These are phyloP conservation scores for Chionomys nivalis DNA, from an alignment of 2,113 vertebrate species.

Conservation along the genomic window DNA sequence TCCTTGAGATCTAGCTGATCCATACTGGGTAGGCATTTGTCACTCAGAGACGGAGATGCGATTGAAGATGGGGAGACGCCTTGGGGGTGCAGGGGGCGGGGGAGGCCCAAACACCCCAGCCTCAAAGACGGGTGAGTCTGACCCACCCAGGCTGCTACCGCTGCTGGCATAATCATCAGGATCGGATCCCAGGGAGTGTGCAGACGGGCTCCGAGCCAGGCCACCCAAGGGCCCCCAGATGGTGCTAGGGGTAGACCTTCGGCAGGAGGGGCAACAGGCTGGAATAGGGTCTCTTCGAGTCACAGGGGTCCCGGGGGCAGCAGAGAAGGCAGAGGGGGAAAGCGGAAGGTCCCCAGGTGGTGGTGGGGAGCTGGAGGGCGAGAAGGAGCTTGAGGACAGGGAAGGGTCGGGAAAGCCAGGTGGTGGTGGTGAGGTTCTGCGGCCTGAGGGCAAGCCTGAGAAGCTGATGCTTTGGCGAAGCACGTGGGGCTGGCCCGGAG, in stretches of 20 bases:
- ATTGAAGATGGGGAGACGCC: conserved; percentile 92
- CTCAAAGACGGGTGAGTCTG: conserved; percentile 92
- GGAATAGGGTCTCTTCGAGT: conserved; percentile 83
- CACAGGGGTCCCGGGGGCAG: conserved; percentile 83
- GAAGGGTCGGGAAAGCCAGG: conserved; percentile 82
- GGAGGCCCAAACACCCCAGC: conserved; percentile 68
- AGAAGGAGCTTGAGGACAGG: conserved; percentile 87
- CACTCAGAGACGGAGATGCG: conserved; percentile 92
- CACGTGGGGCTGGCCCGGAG: conserved; percentile 80
- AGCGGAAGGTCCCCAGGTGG: conserved; percentile 85
- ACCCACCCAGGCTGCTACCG: conserved; percentile 89
- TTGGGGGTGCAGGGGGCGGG: conserved; percentile 74
- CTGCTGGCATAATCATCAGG: conserved; percentile 93
- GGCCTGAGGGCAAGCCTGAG: conserved; percentile 86
- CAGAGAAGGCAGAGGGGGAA: conserved; percentile 85
- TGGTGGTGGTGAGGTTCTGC: conserved; percentile 85
- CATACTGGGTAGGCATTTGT: background rate
- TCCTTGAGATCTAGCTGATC: background rate
- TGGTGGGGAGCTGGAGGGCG: conserved; percentile 89
- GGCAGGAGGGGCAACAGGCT: conserved; percentile 86
- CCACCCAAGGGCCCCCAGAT: conserved; percentile 70
- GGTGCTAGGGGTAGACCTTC: conserved; percentile 82
- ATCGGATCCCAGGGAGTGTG: conserved; percentile 92
- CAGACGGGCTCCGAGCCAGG: conserved; percentile 90
- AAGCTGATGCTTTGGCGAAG: conserved; percentile 93